phyloP scores from a whole-genome alignment of 1,140 invertebrate genomes.

The Telenomus remus region DNA sequence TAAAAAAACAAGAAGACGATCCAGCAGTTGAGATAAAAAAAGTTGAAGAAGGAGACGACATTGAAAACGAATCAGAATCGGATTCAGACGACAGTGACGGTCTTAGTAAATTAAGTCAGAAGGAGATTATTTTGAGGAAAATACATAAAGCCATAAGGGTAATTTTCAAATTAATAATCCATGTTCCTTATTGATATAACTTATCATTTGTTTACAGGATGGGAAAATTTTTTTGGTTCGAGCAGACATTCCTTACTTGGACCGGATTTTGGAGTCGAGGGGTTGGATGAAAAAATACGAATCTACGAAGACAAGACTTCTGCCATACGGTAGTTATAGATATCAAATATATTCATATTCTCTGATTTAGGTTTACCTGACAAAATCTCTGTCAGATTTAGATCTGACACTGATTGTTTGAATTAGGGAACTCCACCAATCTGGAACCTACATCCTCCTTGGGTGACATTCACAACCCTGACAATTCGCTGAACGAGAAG shows the following conservation, averaged over 20 bases:
- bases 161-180: too few relatives aligned
- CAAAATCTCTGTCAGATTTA: too few relatives aligned
- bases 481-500: constrained; percentile 66
- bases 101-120: constrained; percentile 8
- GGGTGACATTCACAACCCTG: constrained; percentile 60
- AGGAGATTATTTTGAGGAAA: constrained; percentile 46
- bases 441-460: constrained; percentile 63
- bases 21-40: background rate
- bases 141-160: constrained; percentile 62
- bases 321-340: constrained; percentile 64
- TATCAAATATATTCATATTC: too few relatives aligned
- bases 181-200: too few relatives aligned
- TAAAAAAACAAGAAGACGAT: too few relatives aligned
- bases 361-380: too few relatives aligned
- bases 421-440: constrained; percentile 57
- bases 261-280: constrained; percentile 61
- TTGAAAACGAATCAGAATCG: background rate
- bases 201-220: too few relatives aligned
- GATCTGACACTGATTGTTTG: constrained; percentile 4
- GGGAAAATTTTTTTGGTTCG: constrained; percentile 68
- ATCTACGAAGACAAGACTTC: constrained; percentile 63
- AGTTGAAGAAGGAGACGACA: background rate
- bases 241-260: constrained; percentile 68
- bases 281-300: constrained; percentile 71
- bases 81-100: background rate